These are phyloP conservation scores for Corapipo altera DNA, from an alignment of 2,113 vertebrate species.

Conservation along the genomic window DNA sequence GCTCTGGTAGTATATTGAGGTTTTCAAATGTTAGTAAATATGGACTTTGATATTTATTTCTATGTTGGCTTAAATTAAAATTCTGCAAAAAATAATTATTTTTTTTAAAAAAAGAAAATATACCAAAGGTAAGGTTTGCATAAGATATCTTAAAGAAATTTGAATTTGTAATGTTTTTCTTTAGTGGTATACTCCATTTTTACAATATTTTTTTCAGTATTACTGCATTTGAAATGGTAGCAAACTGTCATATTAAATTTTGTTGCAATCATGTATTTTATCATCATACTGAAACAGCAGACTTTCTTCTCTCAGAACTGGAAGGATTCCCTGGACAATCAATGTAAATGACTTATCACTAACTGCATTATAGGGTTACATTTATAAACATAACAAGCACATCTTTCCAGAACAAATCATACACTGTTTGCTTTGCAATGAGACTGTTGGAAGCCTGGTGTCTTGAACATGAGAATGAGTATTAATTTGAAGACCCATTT, in stretches of 20 bases:
- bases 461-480: background rate
- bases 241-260: background rate
- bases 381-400: background rate
- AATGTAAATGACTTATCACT: background rate
- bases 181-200: background rate
- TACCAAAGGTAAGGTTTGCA: background rate
- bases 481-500: background rate
- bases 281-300: background rate
- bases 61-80: background rate
- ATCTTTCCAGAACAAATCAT: background rate
- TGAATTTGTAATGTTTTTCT: background rate
- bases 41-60: background rate
- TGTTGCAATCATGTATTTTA: background rate
- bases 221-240: background rate
- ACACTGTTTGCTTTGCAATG: background rate
- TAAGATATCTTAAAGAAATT: background rate
- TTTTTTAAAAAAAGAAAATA: background rate
- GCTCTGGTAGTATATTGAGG: accelerated
- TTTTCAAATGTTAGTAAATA: background rate
- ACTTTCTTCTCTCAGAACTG: background rate
- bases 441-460: background rate
- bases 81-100: background rate
- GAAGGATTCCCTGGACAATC: background rate
- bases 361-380: background rate
- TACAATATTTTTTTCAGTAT: background rate